phyloP scores from a whole-genome alignment of 2,797 vertebrate genomes.

The Hipposideros larvatus region DNA sequence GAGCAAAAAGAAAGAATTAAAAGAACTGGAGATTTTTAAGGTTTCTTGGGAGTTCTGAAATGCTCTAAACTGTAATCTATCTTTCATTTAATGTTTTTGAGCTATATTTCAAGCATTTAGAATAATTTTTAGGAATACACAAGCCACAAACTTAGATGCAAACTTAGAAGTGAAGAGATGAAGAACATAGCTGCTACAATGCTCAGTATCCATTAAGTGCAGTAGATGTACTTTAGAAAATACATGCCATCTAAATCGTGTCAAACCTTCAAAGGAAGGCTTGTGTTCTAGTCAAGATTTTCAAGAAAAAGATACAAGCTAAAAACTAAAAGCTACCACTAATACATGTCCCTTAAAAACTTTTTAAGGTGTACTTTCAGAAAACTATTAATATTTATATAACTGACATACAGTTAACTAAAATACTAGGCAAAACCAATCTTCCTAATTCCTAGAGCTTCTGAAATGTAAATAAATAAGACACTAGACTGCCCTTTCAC shows the following conservation, averaged over 20 bases:
- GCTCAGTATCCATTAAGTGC: constrained; percentile 39
- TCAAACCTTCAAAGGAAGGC: constrained; percentile 19
- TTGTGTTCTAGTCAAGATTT: constrained; percentile 37
- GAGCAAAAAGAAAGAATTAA: neutral
- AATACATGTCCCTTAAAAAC: constrained; percentile 2
- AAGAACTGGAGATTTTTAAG: constrained; percentile 49
- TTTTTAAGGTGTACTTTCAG: constrained; percentile 32
- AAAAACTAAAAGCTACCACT: constrained; percentile 65
- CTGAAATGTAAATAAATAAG: constrained; percentile 55
- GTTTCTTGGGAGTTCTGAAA: constrained; percentile 55
- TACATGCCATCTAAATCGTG: constrained; percentile 28
- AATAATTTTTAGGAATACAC: constrained; percentile 63
- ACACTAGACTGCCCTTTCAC: constrained; percentile 53
- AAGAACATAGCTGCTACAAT: constrained; percentile 43
- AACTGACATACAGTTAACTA: constrained; percentile 36
- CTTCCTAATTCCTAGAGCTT: constrained; percentile 57
- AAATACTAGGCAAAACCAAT: constrained; percentile 56
- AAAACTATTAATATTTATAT: constrained; percentile 42
- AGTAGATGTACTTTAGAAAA: constrained; percentile 51
- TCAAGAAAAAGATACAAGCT: constrained; percentile 15
- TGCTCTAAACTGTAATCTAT: constrained; percentile 50
- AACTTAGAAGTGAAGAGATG: constrained; percentile 50
- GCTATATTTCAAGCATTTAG: constrained; percentile 35
- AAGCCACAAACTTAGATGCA: constrained; percentile 23
- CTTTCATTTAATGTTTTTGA: constrained; percentile 43